These are phyloP conservation scores for Miltochrista miniata DNA, from an alignment of 2,888 invertebrate genomes.

Conservation along the genomic window DNA sequence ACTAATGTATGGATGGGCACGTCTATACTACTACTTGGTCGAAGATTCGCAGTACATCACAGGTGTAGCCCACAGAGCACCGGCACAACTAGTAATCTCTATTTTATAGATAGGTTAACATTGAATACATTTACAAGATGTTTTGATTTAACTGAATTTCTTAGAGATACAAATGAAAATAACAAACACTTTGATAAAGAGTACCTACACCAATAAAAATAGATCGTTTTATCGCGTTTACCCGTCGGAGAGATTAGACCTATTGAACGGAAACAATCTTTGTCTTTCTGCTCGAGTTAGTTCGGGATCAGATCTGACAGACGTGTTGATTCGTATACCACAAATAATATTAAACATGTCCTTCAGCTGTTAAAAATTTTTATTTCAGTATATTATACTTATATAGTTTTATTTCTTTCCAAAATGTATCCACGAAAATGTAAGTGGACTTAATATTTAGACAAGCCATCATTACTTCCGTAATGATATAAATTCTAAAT, in stretches of 20 bases:
- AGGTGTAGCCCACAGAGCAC: no score
- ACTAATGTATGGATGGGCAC: no score
- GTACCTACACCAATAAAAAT: conserved; percentile 75
- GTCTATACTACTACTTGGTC: no score
- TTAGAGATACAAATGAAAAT: conserved; percentile 50
- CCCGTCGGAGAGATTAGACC: conserved; percentile 77
- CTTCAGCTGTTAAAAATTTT: conserved; percentile 1
- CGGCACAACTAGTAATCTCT: no score
- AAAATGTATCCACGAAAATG: no score
- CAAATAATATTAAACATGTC: conserved; percentile 39
- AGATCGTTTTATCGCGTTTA: conserved; percentile 77
- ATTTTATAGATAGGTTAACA: no score
- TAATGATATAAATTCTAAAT: no score
- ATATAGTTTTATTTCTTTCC: no score
- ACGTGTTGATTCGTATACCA: conserved; percentile 49
- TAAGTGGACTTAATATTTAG: no score
- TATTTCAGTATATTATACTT: no score
- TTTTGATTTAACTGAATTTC: conserved; percentile 35
- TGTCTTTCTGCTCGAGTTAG: conserved; percentile 76
- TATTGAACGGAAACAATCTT: conserved; percentile 81
- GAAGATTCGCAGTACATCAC: no score
- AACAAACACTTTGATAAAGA: conserved; percentile 68
- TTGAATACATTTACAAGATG: neutral
- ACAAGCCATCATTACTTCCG: no score
- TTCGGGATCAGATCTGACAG: conserved; percentile 56